These are phyloP conservation scores for Centropyge bicolor DNA, from an alignment of 2,797 vertebrate species.

Conservation along the genomic window DNA sequence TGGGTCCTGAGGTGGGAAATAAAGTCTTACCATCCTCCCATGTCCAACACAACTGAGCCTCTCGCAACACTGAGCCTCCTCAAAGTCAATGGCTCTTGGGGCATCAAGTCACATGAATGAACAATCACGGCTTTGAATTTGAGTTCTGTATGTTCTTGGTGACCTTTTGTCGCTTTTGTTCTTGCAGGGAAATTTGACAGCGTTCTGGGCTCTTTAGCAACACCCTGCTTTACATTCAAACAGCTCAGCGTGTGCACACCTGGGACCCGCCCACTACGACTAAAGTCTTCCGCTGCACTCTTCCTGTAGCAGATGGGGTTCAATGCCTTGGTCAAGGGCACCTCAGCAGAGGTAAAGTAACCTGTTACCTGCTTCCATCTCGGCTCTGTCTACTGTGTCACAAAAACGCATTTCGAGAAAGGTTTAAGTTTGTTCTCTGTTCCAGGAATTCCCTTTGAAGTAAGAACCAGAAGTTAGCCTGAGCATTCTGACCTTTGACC, in stretches of 20 bases:
- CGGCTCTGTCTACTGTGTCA: not conserved
- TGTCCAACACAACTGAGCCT: conserved; percentile 40
- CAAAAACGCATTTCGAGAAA: not conserved
- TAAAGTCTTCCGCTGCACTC: not conserved
- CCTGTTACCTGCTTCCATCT: too few species aligned
- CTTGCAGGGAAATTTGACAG: not conserved
- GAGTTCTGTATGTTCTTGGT: not conserved
- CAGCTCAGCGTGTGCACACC: not conserved
- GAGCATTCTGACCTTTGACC: not conserved
- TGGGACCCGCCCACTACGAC: not conserved
- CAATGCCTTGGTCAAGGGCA: not conserved
- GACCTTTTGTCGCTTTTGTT: conserved; percentile 14
- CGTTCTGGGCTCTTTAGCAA: not conserved
- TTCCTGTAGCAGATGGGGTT: not conserved
- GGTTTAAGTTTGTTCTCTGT: not conserved
- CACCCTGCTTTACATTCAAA: conserved; percentile 3
- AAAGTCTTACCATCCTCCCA: conserved; percentile 49
- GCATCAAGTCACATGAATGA: not conserved
- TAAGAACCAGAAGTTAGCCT: not conserved
- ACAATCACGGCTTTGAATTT: conserved; percentile 6
- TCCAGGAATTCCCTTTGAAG: not conserved
- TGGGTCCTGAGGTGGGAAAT: conserved; percentile 48
- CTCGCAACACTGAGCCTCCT: not conserved
- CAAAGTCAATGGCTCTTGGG: not conserved
- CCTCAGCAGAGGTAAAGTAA: not conserved